Evolutionary conservation across 2,888 invertebrate species (phyloP), one percentile per base, ranked within the genome.

Genomic region (Alcis repandata): DNA sequence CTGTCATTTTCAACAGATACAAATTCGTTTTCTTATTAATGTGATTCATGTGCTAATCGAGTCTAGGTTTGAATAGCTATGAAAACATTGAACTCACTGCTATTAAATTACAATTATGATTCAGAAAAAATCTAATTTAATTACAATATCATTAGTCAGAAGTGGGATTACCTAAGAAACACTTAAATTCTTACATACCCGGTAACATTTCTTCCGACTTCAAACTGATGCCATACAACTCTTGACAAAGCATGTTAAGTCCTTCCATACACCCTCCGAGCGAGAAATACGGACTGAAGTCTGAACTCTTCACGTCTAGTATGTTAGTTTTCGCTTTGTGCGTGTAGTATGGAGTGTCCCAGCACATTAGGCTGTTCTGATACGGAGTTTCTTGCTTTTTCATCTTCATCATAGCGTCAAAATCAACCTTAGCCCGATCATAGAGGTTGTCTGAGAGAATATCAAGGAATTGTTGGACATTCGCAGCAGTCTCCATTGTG

Each of bases 241-340:
- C 94, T 68, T 96, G 95, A 73, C 98, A 97, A n/a, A 99, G 89
- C 83, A 96, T 95, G 84, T 98, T 97, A n/a, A 99, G 92, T 0
- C 99, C 99, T 79, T 99, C 98, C 98, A 99, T 99, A 79, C 99
- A 99, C 8, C 96, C 95, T 0, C 99, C 99, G 0, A 99, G 93
- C 11, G 97, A 98, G 88, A 98, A 98, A 87, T 96, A 98, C 2
- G 97, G 97, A 45, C 96, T 94, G 78, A 96, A 97, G 77, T 97
- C 97, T 4, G 95, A 94, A 59, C 95, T 94, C 11, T 95, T 95
- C 0, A 96, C 95, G 66, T 96, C 95, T 0, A 97, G 90, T 79
- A 96, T 94, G 65, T 95, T 94, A 0, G 94, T 95, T 84, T 96
- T 97, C 0, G 96, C 95, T 81, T 96, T 96, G 2, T 95, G 94